Evolutionary conservation across 2,888 invertebrate species (phyloP).

Genomic region (Mystacides longicornis): DNA sequence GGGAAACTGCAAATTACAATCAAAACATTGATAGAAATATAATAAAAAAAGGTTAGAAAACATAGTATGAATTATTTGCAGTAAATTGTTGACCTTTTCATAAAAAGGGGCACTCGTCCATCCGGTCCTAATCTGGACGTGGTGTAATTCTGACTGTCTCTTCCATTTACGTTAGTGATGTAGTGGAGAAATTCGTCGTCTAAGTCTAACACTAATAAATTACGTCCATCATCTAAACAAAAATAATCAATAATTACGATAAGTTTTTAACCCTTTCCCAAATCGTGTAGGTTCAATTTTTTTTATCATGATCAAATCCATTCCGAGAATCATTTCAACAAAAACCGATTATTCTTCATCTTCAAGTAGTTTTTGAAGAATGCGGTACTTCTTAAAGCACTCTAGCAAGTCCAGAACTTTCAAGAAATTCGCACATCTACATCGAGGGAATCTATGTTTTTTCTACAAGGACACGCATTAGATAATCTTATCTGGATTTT

Average conservation of each 20-base stretch:
- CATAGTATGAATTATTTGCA: too few relatives aligned
- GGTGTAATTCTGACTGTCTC: background rate
- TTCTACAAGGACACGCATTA: too few relatives aligned
- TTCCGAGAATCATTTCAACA: too few relatives aligned
- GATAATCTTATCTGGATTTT: too few relatives aligned
- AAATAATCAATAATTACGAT: background rate
- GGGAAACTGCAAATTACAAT: conserved; percentile 60
- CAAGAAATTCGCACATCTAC: too few relatives aligned
- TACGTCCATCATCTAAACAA: background rate
- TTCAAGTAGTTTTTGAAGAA: too few relatives aligned
- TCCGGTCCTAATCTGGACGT: background rate
- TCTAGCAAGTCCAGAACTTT: too few relatives aligned
- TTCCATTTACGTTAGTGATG: background rate
- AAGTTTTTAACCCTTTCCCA: too few relatives aligned
- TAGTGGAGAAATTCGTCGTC: background rate
- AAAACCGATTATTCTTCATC: too few relatives aligned
- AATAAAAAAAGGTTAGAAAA: background rate
- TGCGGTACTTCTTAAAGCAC: too few relatives aligned
- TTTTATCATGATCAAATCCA: too few relatives aligned
- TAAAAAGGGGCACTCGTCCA: background rate
- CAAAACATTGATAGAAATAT: background rate
- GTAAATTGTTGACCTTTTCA: background rate
- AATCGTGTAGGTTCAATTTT: background rate
- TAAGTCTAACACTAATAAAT: background rate
- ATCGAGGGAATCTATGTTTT: too few relatives aligned